Evolutionary conservation across 2,888 invertebrate species (phyloP), one percentile per base, ranked within the genome.

Genomic region (Lingula anatina): DNA sequence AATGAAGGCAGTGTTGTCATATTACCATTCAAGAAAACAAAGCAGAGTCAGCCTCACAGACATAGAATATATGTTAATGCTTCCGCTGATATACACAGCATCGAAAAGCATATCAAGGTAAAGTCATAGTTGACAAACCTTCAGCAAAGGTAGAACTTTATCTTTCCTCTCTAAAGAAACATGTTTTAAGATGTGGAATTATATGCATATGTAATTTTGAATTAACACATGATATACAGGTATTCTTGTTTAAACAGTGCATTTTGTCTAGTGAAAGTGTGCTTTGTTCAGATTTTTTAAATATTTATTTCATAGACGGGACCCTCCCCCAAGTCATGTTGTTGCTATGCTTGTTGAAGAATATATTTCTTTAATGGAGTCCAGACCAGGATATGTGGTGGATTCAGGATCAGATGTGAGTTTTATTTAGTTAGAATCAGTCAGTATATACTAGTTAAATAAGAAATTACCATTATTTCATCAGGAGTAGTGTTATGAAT

Each of bases 1-100:
- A 1, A 71, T 74, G 70, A 76, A 73, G 51, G 73, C 75, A 15
- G 68, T 71, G 3, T 46, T 76, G 23, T 76, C 76, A 0, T 76
- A 74, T 56, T 66, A 69, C 53, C 76, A 76, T 54, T 62, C 71
- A 26, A 56, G 51, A 18, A 65, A 62, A 50, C 57, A 64, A 47
- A 66, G 68, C n/a, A 59, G 59, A 35, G 61, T 55, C 9, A 51
- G 67, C 28, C 59, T 76, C 26, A 47, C 60, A 38, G 73, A 72
- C 45, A 64, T 66, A 1, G 73, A 75, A 51, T 72, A 68, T 52
- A 55, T 73, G 46, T 60, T 75, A 28, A 57, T 65, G 4, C 60
- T 72, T 2, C 76, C 76, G 5, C 70, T 76, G 54, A 57, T 76
- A 4, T 48, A 61, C 5, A 66, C 70, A 9, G 56, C 68, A 9